These are phyloP conservation scores for Dendrolimus pini DNA, from an alignment of 2,888 invertebrate genomes.

Conservation along the genomic window DNA sequence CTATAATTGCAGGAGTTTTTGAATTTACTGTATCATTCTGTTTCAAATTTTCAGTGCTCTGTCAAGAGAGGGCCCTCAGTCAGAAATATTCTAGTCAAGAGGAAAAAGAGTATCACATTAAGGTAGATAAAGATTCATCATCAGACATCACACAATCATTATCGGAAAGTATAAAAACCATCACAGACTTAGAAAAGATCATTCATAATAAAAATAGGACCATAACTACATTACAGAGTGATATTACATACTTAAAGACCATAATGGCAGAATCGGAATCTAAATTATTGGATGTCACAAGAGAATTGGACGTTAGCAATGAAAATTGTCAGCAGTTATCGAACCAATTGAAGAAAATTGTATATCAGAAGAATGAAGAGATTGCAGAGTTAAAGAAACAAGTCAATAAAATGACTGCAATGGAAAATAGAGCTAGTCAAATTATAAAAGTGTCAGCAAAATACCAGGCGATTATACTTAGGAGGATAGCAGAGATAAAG, in stretches of 20 bases:
- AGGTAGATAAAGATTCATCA: conserved; percentile 56
- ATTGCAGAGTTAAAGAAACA: conserved; percentile 60
- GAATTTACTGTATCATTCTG: not conserved
- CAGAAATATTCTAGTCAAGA: conserved; percentile 27
- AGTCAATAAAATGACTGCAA: conserved; percentile 52
- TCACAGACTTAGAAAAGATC: conserved; percentile 61
- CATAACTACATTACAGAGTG: conserved; percentile 55
- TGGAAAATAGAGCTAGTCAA: conserved; percentile 57
- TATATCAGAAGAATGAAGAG: conserved; percentile 62
- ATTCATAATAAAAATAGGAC: conserved; percentile 59
- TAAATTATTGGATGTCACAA: conserved; percentile 52
- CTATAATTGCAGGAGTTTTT: no score
- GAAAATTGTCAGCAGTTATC: conserved; percentile 59
- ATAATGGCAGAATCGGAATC: conserved; percentile 61
- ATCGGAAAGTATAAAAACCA: conserved; percentile 55
- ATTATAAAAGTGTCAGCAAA: conserved; percentile 66
- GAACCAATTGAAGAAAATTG: conserved; percentile 57
- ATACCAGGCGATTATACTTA: conserved; percentile 63
- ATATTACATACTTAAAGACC: conserved; percentile 52
- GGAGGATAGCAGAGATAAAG: conserved; percentile 63
- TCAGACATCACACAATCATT: conserved; percentile 55
- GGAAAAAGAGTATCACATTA: conserved; percentile 38
- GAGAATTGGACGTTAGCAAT: conserved; percentile 50
- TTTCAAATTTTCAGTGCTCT: conserved; percentile 37
- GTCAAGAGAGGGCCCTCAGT: conserved; percentile 33